These are phyloP conservation scores for Parazoanthus atlanticus DNA, from an alignment of 92 coral and sea anemone species.

Conservation along the genomic window DNA sequence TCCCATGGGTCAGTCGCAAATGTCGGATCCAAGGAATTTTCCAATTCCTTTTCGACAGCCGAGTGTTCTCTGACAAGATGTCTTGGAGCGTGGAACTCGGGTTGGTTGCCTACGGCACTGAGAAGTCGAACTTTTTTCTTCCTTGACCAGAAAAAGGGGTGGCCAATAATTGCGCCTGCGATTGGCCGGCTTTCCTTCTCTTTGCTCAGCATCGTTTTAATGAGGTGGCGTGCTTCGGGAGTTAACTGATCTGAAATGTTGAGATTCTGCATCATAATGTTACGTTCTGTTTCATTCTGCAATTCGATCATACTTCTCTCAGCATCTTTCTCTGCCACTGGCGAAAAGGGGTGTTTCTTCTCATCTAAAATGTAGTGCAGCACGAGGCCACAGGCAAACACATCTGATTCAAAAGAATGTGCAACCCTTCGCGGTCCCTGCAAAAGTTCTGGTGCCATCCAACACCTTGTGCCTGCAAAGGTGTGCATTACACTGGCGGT, in stretches of 20 bases:
- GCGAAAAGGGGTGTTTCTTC: not conserved
- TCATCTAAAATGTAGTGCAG: conserved; percentile 31
- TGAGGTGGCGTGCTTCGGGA: not conserved
- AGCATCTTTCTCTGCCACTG: not conserved
- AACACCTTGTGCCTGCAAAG: conserved; percentile 47
- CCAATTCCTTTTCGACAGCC: not conserved
- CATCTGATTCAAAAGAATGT: conserved; percentile 30
- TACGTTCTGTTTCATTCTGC: not conserved
- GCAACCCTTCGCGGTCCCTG: not conserved
- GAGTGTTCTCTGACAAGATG: not conserved
- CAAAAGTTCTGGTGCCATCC: conserved; percentile 32
- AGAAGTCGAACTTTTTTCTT: not conserved
- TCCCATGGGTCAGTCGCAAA: not conserved
- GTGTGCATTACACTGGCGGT: conserved; percentile 36
- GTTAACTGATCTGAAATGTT: not conserved
- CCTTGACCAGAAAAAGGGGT: not conserved
- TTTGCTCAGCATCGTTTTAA: not conserved
- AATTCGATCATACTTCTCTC: not conserved
- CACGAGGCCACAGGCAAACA: conserved; percentile 59
- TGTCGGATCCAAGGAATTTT: not conserved
- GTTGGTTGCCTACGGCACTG: conserved; percentile 22
- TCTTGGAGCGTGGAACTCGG: conserved; percentile 28
- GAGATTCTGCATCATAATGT: not conserved
- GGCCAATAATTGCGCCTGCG: not conserved
- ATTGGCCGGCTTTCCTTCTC: not conserved